Evolutionary conservation across 2,113 vertebrate genomes (phyloP).

Genomic region (Scopus umbretta): DNA sequence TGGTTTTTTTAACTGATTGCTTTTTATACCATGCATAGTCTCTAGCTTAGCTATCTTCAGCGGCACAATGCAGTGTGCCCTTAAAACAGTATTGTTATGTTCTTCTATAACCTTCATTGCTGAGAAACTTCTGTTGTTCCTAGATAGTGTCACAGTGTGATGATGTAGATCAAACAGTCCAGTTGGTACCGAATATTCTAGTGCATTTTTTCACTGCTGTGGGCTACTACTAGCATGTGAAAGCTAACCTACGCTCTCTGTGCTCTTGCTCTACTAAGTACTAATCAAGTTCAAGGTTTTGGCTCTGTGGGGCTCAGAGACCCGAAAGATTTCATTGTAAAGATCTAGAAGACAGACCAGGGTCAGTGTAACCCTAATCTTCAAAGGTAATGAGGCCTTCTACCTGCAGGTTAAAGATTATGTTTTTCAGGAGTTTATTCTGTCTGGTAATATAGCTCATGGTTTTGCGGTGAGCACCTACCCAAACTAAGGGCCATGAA

Average conservation of each 20-base stretch:
- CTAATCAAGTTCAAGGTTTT: background rate
- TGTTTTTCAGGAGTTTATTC: background rate
- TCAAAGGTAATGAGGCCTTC: background rate
- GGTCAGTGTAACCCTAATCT: background rate
- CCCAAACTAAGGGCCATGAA: background rate
- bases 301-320: background rate
- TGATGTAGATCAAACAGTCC: accelerated
- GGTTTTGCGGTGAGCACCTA: background rate
- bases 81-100: background rate
- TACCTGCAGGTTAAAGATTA: background rate
- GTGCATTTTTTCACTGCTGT: background rate
- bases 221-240: background rate
- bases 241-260: background rate
- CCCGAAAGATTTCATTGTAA: background rate
- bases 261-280: background rate
- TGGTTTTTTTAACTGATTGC: background rate
- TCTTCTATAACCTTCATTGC: background rate
- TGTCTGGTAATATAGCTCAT: background rate
- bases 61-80: background rate
- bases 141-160: background rate
- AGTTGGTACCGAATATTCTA: background rate
- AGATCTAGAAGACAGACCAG: background rate
- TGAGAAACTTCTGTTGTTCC: background rate
- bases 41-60: background rate
- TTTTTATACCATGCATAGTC: background rate